phyloP scores from a whole-genome alignment of 2,797 vertebrate species.

The Hafferia zeledoni region DNA sequence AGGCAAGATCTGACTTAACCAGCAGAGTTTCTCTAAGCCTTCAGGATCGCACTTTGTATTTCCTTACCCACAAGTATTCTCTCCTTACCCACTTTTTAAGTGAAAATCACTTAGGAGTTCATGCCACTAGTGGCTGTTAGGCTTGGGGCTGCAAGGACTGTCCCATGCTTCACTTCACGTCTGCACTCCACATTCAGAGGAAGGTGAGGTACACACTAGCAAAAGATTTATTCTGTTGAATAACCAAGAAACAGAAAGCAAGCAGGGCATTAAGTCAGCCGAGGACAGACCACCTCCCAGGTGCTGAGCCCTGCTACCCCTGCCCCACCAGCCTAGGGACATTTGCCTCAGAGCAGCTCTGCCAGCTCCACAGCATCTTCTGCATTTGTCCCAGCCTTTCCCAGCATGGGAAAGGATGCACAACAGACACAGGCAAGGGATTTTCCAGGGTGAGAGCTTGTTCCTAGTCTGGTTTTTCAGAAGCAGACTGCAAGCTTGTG shows the following conservation, averaged over 20 bases:
- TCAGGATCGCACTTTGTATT: not conserved
- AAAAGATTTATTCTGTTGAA: not conserved
- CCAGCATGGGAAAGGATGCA: not conserved
- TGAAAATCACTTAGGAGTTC: not conserved
- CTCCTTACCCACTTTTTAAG: not conserved
- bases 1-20: not conserved
- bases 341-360: not conserved
- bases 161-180: not conserved
- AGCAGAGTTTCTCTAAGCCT: not conserved
- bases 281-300: not conserved
- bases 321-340: not conserved
- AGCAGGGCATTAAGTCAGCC: not conserved
- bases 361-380: rapidly evolving
- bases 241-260: not conserved
- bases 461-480: constrained; percentile 3
- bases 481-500: not conserved
- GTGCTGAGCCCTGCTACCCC: not conserved
- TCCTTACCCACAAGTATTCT: not conserved
- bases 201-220: not conserved
- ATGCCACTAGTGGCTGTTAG: not conserved
- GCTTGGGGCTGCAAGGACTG: not conserved
- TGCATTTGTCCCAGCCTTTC: not conserved
- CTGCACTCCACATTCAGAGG: not conserved
- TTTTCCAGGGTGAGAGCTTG: constrained; percentile 21
- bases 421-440: not conserved